phyloP scores from a whole-genome alignment of 1,140 invertebrate species.

The Pissodes strobi region DNA sequence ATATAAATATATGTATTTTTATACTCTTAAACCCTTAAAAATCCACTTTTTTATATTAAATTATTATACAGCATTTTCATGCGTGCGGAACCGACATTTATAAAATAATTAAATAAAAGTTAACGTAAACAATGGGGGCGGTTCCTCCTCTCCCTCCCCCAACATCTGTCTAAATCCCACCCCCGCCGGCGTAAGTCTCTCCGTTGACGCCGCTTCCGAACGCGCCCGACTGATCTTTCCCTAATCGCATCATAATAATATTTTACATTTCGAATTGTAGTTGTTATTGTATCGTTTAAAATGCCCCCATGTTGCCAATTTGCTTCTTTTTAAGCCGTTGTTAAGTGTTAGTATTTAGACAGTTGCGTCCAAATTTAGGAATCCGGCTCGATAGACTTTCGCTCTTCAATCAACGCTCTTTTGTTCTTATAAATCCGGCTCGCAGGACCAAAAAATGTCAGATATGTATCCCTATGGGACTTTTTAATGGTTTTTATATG shows the following conservation, averaged over 20 bases:
- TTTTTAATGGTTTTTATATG: too few relatives aligned
- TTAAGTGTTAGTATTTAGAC: too few relatives aligned
- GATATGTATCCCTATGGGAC: too few relatives aligned
- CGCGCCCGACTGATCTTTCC: constrained; percentile 13
- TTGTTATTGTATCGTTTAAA: constrained; percentile 28
- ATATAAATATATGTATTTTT: too few relatives aligned
- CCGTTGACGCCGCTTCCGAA: constrained; percentile 14
- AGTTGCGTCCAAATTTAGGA: too few relatives aligned
- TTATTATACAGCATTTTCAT: too few relatives aligned
- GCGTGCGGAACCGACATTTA: not conserved
- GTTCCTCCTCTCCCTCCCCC: not conserved
- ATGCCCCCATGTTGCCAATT: not conserved
- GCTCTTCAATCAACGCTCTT: too few relatives aligned
- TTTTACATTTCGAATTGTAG: constrained; percentile 39
- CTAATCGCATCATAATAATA: constrained; percentile 42
- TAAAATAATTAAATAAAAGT: not conserved
- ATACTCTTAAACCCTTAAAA: not conserved
- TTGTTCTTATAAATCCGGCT: too few relatives aligned
- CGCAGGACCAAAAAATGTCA: too few relatives aligned
- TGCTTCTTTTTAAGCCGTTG: too few relatives aligned
- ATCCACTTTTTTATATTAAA: too few relatives aligned
- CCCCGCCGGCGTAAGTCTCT: constrained; percentile 13
- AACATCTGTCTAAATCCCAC: constrained; percentile 24
- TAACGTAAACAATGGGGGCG: not conserved
- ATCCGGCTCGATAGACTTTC: too few relatives aligned